Evolutionary conservation across 2,113 vertebrate species (phyloP).

Genomic region (Ictalurus punctatus): DNA sequence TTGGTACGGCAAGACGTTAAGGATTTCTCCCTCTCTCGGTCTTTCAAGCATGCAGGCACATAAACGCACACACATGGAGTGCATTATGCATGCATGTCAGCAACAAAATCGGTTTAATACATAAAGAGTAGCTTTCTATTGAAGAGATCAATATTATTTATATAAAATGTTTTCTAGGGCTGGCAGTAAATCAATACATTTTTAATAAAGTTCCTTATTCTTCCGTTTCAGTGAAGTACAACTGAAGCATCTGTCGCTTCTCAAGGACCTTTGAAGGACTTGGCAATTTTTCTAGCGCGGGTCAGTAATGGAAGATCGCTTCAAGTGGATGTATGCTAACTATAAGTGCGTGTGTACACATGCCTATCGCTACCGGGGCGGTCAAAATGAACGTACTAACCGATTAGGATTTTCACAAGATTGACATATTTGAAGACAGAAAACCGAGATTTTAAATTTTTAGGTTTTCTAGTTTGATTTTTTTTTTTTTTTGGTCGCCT

Average conservation of each 20-base stretch:
- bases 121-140: slow-evolving; percentile 65
- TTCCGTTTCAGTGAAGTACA: slow-evolving; percentile 51
- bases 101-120: slow-evolving; percentile 62
- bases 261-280: slow-evolving; percentile 58
- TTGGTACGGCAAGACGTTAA: neutral
- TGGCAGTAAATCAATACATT: slow-evolving; percentile 73
- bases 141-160: slow-evolving; percentile 71
- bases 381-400: neutral
- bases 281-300: slow-evolving; percentile 22
- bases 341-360: neutral
- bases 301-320: neutral
- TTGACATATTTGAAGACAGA: neutral
- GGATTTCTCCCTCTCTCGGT: neutral
- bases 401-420: neutral
- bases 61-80: neutral
- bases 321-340: neutral
- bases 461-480: no score
- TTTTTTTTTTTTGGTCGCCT: no score
- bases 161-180: slow-evolving; percentile 58
- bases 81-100: slow-evolving; percentile 58
- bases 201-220: slow-evolving; percentile 65
- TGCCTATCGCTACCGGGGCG: neutral
- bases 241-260: slow-evolving; percentile 40
- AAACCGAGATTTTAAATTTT: neutral
- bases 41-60: neutral